Evolutionary conservation across 2,888 invertebrate genomes (phyloP).

Genomic region (Nephrotoma guestfalica): DNA sequence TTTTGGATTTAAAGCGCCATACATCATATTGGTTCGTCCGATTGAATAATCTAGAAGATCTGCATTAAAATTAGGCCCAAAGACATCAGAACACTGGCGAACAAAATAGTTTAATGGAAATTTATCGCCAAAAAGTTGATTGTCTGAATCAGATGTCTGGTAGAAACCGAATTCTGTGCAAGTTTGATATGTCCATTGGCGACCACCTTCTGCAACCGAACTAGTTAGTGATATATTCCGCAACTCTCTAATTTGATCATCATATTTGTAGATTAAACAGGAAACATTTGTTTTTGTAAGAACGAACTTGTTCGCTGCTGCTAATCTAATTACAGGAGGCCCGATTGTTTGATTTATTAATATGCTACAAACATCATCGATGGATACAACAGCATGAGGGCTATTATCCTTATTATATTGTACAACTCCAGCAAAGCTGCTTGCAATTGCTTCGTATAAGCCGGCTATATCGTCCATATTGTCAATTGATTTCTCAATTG

Average conservation of each 20-base stretch:
- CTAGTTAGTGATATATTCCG: conserved; percentile 46
- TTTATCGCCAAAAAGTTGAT: conserved; percentile 51
- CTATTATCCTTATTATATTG: conserved; percentile 93
- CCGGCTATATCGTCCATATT: conserved; percentile 54
- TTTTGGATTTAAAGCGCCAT: conserved; percentile 58
- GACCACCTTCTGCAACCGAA: conserved; percentile 18
- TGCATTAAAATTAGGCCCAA: conserved; percentile 50
- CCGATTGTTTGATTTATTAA: conserved; percentile 48
- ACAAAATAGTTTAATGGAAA: conserved; percentile 66
- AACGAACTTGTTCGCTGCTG: conserved; percentile 54
- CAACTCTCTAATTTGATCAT: conserved; percentile 54
- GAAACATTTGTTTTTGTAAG: conserved; percentile 48
- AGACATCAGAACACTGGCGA: conserved; percentile 71
- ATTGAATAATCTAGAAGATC: conserved; percentile 46
- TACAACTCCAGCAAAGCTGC: conserved; percentile 79
- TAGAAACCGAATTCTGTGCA: conserved; percentile 94
- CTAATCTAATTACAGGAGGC: conserved; percentile 52
- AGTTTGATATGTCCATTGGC: conserved; percentile 90
- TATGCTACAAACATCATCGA: conserved; percentile 67
- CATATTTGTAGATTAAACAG: conserved; percentile 74
- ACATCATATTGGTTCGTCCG: conserved; percentile 58
- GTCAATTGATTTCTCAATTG: conserved; percentile 45
- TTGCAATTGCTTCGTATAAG: conserved; percentile 67
- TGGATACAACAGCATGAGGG: conserved; percentile 56
- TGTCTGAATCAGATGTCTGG: conserved; percentile 57